A percentile compares a stretch with the other conserved stretches of the same genome.
Conservation (phyloP, 2,888 invertebrate genomes). For the Acanthosepion pharaonis region DNA sequence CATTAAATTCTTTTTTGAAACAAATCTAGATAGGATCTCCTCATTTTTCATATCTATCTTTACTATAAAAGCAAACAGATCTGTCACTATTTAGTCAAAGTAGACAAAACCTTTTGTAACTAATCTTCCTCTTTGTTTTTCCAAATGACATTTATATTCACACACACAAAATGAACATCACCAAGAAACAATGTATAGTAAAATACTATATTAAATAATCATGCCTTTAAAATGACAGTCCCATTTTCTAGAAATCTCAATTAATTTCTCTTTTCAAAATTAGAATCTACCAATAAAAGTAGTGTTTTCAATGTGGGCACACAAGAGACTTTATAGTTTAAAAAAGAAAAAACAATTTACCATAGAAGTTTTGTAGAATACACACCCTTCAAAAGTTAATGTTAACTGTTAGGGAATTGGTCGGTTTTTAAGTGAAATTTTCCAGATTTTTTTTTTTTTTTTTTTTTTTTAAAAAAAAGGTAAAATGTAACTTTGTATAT, state of each 20-base stretch:
- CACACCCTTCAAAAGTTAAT: background rate
- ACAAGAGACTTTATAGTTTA: background rate
- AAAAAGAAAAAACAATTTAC: too few relatives aligned
- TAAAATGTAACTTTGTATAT: too few relatives aligned
- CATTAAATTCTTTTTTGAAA: background rate
- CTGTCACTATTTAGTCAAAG: too few relatives aligned
- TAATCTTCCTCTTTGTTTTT: background rate
- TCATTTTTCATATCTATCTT: background rate
- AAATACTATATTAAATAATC: background rate
- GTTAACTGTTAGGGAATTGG: background rate
- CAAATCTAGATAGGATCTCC: background rate
- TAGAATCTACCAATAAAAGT: background rate
- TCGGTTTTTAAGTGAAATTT: too few relatives aligned
- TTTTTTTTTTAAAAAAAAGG: too few relatives aligned
- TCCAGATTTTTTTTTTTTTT: too few relatives aligned
- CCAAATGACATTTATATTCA: too few relatives aligned
- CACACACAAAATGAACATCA: background rate
- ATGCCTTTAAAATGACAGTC: background rate
- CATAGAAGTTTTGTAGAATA: too few relatives aligned
- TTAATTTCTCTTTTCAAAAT: background rate
- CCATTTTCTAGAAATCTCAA: background rate
- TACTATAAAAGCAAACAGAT: background rate
- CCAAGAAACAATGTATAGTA: background rate
- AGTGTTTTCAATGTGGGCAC: background rate
- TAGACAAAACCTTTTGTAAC: background rate